Base-by-base conservation (phyloP, 2,888 invertebrate genomes). In the Cryptocheilus praepositus region DNA sequence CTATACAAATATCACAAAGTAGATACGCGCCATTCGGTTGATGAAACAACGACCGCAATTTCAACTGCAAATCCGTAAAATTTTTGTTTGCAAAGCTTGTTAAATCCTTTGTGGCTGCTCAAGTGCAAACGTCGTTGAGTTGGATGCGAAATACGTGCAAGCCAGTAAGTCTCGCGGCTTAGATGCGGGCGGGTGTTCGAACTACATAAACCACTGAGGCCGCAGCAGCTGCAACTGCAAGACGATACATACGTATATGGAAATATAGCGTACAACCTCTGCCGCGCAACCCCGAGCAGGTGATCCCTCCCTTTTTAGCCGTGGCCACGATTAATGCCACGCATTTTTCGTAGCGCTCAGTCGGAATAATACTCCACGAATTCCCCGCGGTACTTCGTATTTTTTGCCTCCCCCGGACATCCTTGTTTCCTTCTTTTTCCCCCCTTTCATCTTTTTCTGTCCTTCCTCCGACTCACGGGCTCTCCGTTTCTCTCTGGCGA, bases 331-430 rank as follows among this genome's bases (percentile, higher is more conserved):
- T 73, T 71, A 76, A 76, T 73, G 64, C 73, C 57, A n/a, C 16
- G 46, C 28, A 69, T 73, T 71, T 76, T 73, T 56, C 8, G 36
- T 7, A 36, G 36, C 2, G 11, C 61, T 36, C 54, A 16, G 52
- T 36, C 65, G 64, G 74, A 74, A 74, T 74, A 74, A 74, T 68
- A 71, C 67, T 8, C 61, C 19, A 59, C 74, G 62, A 74, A 73
- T 74, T 73, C 73, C 57, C 46, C 46, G 52, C 59, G 66, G 64
- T 71, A 64, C 69, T 74, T 45, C 60, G 74, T 43, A 71, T 74
- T 74, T 67, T 74, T 71, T 71, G 19, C 11, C 16, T 57, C 8
- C 44, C 36, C 11, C 36, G 36, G 13, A 36, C 22, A 22, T 25
- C 36, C 43, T n/a, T 36, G 18, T 18, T 16, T 22, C 16, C 43